Conservation (phyloP, 2,797 vertebrate genomes). For the Furcifer pardalis region DNA sequence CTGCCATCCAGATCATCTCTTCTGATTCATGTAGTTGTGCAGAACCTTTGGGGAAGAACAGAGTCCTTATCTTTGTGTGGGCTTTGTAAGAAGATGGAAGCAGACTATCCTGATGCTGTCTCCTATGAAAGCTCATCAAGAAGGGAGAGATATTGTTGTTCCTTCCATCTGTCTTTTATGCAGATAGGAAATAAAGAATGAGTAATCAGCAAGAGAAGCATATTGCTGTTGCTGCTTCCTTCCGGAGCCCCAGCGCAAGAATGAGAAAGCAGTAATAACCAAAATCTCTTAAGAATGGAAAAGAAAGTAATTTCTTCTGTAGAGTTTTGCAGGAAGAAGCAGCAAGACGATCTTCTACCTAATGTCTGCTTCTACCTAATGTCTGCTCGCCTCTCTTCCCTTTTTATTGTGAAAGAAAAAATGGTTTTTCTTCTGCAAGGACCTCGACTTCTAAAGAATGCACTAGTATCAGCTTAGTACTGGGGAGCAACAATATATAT, state of each 20-base stretch:
- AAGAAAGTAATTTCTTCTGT: background rate
- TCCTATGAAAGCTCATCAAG: background rate
- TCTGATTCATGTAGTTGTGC: background rate
- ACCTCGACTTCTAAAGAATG: background rate
- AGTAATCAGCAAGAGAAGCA: too few relatives aligned
- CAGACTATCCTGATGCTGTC: background rate
- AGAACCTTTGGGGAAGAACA: background rate
- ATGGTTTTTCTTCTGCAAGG: background rate
- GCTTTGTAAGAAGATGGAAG: background rate
- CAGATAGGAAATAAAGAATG: background rate
- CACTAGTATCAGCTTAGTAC: background rate
- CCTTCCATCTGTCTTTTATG: background rate
- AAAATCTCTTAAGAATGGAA: background rate
- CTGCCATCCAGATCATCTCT: background rate
- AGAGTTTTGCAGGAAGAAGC: background rate
- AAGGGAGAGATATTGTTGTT: background rate
- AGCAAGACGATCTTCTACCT: too few relatives aligned
- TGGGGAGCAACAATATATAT: too few relatives aligned
- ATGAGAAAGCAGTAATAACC: background rate
- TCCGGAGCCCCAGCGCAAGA: background rate
- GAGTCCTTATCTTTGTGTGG: background rate
- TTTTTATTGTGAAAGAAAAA: background rate
- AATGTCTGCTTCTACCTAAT: too few relatives aligned
- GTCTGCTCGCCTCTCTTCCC: background rate
- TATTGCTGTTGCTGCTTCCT: background rate